A percentile compares a stretch with the other conserved stretches of the same genome.
phyloP scores from a whole-genome alignment of 2,113 vertebrate genomes.

The Gadus chalcogrammus region DNA sequence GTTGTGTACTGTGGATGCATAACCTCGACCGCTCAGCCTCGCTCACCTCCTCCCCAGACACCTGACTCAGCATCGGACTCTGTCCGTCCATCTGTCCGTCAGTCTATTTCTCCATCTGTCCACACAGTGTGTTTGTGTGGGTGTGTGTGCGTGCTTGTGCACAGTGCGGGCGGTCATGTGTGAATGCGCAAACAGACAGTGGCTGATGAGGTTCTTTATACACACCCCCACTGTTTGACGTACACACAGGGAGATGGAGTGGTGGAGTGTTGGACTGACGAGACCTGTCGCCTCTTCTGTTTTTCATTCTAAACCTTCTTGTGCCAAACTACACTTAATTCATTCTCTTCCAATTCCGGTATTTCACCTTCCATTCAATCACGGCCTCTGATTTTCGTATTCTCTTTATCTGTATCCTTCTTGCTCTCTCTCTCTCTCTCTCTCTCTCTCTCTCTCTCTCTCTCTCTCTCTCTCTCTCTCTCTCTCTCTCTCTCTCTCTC shows the following conservation, averaged over 20 bases:
- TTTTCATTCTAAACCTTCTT: not conserved
- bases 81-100: no score
- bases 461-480: no score
- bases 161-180: not conserved
- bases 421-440: no score
- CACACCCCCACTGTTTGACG: slow-evolving; percentile 51
- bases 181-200: slow-evolving; percentile 17
- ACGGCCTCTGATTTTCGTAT: no score
- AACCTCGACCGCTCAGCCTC: slow-evolving; percentile 16
- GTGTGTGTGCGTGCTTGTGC: no score
- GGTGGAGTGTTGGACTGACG: slow-evolving; percentile 38
- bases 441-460: no score
- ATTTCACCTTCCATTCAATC: not conserved
- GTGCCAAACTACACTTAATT: not conserved
- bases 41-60: slow-evolving; percentile 20
- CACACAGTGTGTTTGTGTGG: not conserved
- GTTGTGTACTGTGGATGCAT: not conserved
- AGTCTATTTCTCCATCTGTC: slow-evolving; percentile 19
- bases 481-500: no score
- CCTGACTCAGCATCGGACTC: slow-evolving; percentile 52
- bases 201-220: slow-evolving; percentile 32
- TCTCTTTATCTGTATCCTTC: no score
- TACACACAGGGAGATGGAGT: slow-evolving; percentile 30
- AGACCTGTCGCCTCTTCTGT: slow-evolving; percentile 24
- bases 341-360: not conserved